Evolutionary conservation across 2,113 vertebrate genomes (phyloP).

Genomic region (Trichechus manatus): DNA sequence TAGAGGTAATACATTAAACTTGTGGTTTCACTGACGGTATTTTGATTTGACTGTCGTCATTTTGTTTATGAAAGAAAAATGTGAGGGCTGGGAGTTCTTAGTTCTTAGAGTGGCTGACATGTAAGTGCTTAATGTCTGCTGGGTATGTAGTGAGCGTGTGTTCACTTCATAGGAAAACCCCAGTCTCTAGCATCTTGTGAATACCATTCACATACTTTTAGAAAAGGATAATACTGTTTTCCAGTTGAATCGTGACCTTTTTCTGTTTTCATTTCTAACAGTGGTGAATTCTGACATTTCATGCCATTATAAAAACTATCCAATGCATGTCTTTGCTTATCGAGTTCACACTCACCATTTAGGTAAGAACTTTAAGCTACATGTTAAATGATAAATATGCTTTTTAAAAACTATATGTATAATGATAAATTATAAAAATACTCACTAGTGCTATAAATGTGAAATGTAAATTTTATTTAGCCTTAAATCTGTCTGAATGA

Average conservation of each 20-base stretch:
- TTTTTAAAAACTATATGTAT: background rate
- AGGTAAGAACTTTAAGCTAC: conserved; percentile 89
- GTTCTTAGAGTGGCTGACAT: background rate
- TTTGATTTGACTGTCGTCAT: background rate
- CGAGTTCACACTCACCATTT: conserved; percentile 97
- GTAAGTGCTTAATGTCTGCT: background rate
- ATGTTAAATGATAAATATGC: background rate
- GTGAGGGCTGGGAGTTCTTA: background rate
- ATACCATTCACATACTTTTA: background rate
- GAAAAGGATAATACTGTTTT: conserved; percentile 28
- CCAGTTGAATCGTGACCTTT: conserved; percentile 46
- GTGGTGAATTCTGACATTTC: conserved; percentile 96
- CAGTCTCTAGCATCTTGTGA: too few species aligned
- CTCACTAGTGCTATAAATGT: background rate
- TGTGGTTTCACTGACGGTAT: background rate
- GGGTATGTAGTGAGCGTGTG: background rate
- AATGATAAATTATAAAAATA: background rate
- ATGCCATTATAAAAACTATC: conserved; percentile 93
- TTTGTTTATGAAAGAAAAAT: conserved; percentile 28
- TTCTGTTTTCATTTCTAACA: conserved; percentile 83
- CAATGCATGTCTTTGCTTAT: conserved; percentile 98
- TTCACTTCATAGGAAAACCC: background rate
- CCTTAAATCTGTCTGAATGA: background rate
- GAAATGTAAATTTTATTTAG: background rate
- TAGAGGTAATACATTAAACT: background rate